Conservation (phyloP, 2,888 invertebrate genomes). For the Shargacucullia verbasci region DNA sequence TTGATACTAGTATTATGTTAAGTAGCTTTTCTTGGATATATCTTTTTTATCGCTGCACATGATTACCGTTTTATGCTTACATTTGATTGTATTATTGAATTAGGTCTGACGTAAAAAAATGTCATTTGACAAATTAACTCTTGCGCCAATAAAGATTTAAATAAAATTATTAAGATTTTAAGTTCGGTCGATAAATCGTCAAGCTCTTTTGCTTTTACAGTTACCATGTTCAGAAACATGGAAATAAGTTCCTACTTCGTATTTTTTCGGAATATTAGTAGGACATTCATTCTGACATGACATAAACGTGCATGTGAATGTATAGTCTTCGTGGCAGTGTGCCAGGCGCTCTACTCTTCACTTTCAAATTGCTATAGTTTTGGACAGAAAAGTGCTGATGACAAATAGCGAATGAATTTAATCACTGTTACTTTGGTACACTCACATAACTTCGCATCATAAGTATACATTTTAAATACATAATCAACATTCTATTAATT, state of each 20-base stretch:
- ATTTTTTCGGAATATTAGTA: constrained; percentile 6
- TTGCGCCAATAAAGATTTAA: too few relatives aligned
- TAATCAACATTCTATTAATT: not conserved
- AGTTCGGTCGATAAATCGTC: too few relatives aligned
- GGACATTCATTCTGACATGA: constrained; percentile 4
- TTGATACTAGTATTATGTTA: constrained; percentile 12
- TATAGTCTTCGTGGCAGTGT: constrained; percentile 21
- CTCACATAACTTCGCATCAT: not conserved
- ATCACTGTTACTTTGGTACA: too few relatives aligned
- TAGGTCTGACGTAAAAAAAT: not conserved
- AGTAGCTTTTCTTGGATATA: constrained; percentile 9
- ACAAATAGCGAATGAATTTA: constrained; percentile 30
- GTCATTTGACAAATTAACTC: too few relatives aligned
- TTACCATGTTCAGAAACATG: too few relatives aligned
- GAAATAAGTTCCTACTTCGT: too few relatives aligned
- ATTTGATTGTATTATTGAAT: constrained; percentile 1
- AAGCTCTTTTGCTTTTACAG: too few relatives aligned
- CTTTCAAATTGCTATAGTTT: constrained; percentile 41
- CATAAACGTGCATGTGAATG: constrained; percentile 7
- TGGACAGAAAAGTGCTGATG: constrained; percentile 40
- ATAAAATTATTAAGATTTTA: too few relatives aligned
- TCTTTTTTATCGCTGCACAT: constrained; percentile 7
- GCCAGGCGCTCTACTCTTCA: constrained; percentile 37
- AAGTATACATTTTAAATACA: not conserved
- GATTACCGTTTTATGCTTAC: too few relatives aligned